Evolutionary conservation across 2,888 invertebrate genomes (phyloP).

Genomic region (Sipunculus nudus): DNA sequence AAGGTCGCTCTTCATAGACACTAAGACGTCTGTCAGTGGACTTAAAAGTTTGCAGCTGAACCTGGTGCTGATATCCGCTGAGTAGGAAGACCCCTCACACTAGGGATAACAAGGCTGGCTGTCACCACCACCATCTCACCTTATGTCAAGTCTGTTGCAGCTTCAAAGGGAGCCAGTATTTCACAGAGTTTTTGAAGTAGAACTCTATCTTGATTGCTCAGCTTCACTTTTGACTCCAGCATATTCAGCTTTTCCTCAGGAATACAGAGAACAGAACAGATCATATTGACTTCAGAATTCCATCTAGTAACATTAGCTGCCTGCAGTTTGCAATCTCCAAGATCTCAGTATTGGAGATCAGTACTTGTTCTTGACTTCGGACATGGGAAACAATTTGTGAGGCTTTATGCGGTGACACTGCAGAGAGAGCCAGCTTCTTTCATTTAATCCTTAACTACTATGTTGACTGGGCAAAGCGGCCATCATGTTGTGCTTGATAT

Average conservation of each 20-base stretch:
- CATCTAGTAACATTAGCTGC: constrained; percentile 22
- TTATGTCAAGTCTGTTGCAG: background rate
- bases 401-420: constrained; percentile 17
- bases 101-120: background rate
- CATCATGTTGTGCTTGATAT: background rate
- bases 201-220: background rate
- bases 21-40: no score
- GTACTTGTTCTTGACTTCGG: constrained; percentile 17
- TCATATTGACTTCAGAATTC: constrained; percentile 32
- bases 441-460: background rate
- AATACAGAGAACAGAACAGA: constrained; percentile 11
- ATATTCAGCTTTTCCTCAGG: background rate
- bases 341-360: constrained; percentile 25
- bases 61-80: no score
- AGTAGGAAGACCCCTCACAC: no score
- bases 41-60: no score
- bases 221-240: background rate
- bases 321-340: constrained; percentile 23
- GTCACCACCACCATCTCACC: constrained; percentile 4
- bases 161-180: background rate
- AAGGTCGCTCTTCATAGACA: no score
- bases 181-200: background rate
- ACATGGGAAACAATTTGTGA: constrained; percentile 23
- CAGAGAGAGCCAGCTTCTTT: constrained; percentile 2
- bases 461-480: constrained; percentile 5